Evolutionary conservation across 2,113 vertebrate genomes (phyloP).

Genomic region (Terrapene triunguis): DNA sequence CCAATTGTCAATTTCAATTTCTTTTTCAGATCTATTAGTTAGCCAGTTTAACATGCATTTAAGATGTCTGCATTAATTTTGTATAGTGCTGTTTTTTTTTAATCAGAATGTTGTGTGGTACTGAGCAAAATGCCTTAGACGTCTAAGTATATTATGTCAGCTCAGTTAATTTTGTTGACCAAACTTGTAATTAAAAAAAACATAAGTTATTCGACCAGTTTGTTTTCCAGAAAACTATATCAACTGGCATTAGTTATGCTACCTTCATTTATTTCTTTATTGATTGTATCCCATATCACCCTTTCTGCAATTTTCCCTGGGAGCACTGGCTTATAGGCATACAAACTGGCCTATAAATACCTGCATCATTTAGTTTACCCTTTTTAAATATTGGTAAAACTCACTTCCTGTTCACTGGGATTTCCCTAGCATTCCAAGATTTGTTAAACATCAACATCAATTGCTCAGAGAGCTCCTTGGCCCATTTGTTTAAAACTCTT

Average conservation of each 20-base stretch:
- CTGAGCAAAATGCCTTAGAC: background rate
- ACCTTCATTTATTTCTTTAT: background rate
- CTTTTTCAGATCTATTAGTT: background rate
- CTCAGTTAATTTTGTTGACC: background rate
- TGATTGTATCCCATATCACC: fast-evolving
- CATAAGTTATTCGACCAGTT: background rate
- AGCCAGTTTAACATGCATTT: background rate
- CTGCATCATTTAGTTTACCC: background rate
- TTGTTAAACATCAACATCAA: background rate
- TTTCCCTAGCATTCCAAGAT: background rate
- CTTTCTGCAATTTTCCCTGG: fast-evolving
- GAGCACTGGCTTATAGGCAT: background rate
- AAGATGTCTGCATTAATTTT: background rate
- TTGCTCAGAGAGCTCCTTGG: background rate
- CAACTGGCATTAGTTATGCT: background rate
- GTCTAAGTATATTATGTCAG: background rate
- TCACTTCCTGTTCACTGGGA: no score
- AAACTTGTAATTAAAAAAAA: background rate
- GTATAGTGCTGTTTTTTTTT: background rate
- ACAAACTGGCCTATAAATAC: background rate
- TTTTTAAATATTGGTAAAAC: background rate
- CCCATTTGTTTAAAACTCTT: slow-evolving; percentile 12
- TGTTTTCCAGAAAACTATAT: background rate
- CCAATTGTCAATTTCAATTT: background rate
- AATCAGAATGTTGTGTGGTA: background rate